phyloP scores from a whole-genome alignment of 2,113 vertebrate species.

The Serinus canaria region DNA sequence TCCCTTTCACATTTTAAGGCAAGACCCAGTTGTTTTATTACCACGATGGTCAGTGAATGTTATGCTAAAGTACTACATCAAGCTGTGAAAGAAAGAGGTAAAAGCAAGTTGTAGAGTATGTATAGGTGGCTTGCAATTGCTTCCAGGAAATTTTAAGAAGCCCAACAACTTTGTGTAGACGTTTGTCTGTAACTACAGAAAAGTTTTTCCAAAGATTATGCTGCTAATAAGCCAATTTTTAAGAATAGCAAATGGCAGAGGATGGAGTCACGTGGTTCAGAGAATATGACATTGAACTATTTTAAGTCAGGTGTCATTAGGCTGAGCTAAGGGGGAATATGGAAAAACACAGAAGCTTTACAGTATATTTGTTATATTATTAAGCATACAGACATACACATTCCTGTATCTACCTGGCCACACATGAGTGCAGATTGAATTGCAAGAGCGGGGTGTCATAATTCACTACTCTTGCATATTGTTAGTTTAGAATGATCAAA shows the following conservation, averaged over 20 bases:
- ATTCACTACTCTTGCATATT: not conserved
- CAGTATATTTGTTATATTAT: not conserved
- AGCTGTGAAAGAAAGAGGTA: not conserved
- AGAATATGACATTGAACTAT: not conserved
- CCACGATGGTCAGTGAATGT: not conserved
- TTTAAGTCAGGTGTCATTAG: not conserved
- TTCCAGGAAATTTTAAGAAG: not conserved
- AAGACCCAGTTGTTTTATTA: not conserved
- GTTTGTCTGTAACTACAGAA: not conserved
- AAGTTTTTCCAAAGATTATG: not conserved
- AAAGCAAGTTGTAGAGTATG: not conserved
- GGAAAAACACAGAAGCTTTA: not conserved
- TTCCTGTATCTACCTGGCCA: not conserved
- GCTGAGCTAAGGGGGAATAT: not conserved
- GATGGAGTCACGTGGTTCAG: not conserved
- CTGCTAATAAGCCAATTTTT: not conserved
- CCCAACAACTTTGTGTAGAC: not conserved
- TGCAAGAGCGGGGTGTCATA: not conserved
- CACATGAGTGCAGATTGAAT: rapidly evolving
- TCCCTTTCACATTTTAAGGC: not conserved
- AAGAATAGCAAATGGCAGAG: not conserved
- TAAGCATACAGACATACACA: not conserved
- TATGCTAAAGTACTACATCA: not conserved
- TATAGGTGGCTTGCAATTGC: not conserved
- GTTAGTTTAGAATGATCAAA: not conserved